phyloP scores from a whole-genome alignment of 2,888 invertebrate genomes.

The Cephus nigrinus region DNA sequence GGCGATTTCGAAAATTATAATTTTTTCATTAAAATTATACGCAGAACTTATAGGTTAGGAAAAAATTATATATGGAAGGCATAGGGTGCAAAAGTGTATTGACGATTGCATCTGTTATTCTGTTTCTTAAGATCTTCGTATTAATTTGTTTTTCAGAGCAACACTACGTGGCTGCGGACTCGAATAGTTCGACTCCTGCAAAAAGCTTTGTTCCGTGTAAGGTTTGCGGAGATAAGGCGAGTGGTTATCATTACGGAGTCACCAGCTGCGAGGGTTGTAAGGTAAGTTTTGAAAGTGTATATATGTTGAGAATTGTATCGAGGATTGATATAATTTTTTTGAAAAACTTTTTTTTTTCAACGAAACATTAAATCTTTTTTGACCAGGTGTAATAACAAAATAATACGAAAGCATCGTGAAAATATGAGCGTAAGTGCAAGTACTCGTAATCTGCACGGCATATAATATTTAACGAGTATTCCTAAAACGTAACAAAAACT shows the following conservation, averaged over 20 bases:
- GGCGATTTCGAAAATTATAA: no score
- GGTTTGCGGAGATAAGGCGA: constrained; percentile 96
- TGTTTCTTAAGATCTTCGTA: no score
- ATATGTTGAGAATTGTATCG: constrained; percentile 1
- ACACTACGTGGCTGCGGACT: constrained; percentile 83
- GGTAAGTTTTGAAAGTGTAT: constrained; percentile 70
- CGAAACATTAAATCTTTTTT: no score
- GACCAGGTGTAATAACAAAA: no score
- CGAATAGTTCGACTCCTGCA: constrained; percentile 80
- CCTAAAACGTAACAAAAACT: no score
- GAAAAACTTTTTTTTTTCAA: neutral
- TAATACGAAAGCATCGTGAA: no score
- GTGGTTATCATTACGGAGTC: constrained; percentile 97
- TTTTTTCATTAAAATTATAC: no score
- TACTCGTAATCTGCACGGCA: no score
- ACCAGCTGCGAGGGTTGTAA: constrained; percentile 99
- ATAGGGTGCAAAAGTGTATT: neutral
- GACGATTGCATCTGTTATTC: neutral
- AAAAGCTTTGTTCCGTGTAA: constrained; percentile 94
- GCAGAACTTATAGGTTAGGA: no score
- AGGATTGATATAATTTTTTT: neutral
- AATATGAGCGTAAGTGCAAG: no score
- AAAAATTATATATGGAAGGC: neutral
- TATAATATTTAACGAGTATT: no score
- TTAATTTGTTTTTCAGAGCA: constrained; percentile 70